These are phyloP conservation scores for Sphaerophoria taeniata DNA, from an alignment of 2,888 invertebrate genomes.

Conservation along the genomic window DNA sequence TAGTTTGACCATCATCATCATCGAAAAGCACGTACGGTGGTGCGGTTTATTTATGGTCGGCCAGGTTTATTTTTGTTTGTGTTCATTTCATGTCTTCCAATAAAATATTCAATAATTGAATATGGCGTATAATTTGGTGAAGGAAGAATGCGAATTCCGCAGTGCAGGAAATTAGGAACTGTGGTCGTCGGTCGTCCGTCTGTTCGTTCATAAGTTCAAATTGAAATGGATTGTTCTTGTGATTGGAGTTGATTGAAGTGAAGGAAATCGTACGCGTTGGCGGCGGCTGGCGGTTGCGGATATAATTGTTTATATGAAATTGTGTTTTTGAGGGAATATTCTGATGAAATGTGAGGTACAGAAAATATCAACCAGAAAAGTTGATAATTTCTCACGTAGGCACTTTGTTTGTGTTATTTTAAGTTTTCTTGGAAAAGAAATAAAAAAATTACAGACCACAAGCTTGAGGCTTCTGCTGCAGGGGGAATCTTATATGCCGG, in stretches of 20 bases:
- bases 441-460: too few species aligned
- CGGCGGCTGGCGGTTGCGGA: neutral
- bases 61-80: conserved; percentile 30
- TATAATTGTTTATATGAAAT: conserved; percentile 15
- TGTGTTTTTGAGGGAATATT: neutral
- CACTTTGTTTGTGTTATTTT: too few species aligned
- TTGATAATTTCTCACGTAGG: too few species aligned
- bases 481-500: too few species aligned
- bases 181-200: conserved; percentile 53
- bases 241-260: conserved; percentile 2
- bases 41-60: conserved; percentile 62
- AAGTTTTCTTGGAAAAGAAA: too few species aligned
- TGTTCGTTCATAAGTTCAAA: neutral
- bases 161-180: conserved; percentile 63
- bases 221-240: conserved; percentile 14
- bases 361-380: neutral
- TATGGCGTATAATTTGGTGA: conserved; percentile 63
- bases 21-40: conserved; percentile 45
- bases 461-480: too few species aligned
- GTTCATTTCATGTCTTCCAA: neutral
- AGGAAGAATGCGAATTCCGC: conserved; percentile 52
- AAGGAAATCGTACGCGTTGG: conserved; percentile 42
- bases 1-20: conserved; percentile 29
- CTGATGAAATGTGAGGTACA: neutral
- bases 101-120: conserved; percentile 66